Evolutionary conservation across 2,113 vertebrate genomes (phyloP).

Genomic region (Myotis brandtii): DNA sequence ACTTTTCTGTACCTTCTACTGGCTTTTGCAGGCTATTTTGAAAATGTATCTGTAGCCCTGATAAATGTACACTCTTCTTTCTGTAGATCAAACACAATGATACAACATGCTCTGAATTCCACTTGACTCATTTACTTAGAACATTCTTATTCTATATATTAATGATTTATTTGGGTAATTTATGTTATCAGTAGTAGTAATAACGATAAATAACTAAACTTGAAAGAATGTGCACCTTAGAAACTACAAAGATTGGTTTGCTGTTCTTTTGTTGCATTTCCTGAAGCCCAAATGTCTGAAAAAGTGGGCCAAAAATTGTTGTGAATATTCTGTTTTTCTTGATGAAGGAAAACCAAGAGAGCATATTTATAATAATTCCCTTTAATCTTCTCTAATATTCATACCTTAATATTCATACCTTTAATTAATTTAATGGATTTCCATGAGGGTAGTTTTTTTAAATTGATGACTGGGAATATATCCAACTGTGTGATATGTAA

Average conservation of each 20-base stretch:
- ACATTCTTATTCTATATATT: background rate
- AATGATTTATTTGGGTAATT: constrained; percentile 50
- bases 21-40: constrained; percentile 24
- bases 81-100: constrained; percentile 6
- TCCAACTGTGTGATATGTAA: background rate
- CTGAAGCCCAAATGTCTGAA: background rate
- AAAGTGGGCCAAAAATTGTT: background rate
- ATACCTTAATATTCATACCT: background rate
- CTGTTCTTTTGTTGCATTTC: background rate
- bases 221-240: background rate
- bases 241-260: background rate
- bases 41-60: constrained; percentile 36
- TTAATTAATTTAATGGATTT: constrained; percentile 20
- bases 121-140: background rate
- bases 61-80: constrained; percentile 42
- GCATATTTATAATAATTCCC: background rate
- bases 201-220: background rate
- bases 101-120: background rate
- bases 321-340: background rate
- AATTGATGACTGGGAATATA: background rate
- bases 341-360: background rate
- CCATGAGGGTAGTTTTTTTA: background rate
- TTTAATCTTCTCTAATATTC: background rate
- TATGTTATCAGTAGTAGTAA: background rate
- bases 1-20: constrained; percentile 17